Base-by-base conservation (phyloP, 2,888 invertebrate genomes). In the Seira musarum region DNA sequence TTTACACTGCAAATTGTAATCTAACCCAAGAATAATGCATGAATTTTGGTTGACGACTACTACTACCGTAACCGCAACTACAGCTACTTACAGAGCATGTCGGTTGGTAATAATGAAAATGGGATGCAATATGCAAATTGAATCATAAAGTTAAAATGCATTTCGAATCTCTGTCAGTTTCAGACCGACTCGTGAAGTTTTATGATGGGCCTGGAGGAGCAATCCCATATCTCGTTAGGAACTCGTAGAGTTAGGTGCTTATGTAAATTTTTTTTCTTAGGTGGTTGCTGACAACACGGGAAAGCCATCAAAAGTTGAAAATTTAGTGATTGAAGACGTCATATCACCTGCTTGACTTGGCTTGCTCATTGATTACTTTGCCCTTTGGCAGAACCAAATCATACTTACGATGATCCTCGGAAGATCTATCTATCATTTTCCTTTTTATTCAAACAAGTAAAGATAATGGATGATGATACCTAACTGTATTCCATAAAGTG, bases 131-230 rank as follows among this genome's bases (percentile, higher is more conserved):
- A 80, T 80, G 80, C 66, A 70, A 80, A 80, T 80, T 30, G 49
- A 66, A 68, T 69, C 68, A 73, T 79, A 73, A 79, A 78, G 71
- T 73, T 79, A 69, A 68, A 79, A 73, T 73, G 69, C 73, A 79
- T 73, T 69, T 79, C 69, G 40, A 73, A 79, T 65, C 53, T 66
- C 67, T 79, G 73, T 75, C 68, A 79, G 67, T 72, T 79, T 79
- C n/a, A 13, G 22, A 46, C 24, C 25, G 78, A 66, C 67, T 61
- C 46, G 60, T 67, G 61, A 35, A 46, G n/a, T 60, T 60, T 60
- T 60, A 60, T 60, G 60, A 22, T 60, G 10, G 60, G 21, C 60
- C 60, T 60, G 60, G 22, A 60, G 60, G 60, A n/a, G n/a, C n/a
- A 53, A 53, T 17, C 53, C 3, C 30, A 30, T 30, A 5, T 30